Percentiles rank a stretch among this genome's conserved stretches.
phyloP scores from a whole-genome alignment of 2,888 invertebrate genomes.

The Lamellibrachia satsuma region DNA sequence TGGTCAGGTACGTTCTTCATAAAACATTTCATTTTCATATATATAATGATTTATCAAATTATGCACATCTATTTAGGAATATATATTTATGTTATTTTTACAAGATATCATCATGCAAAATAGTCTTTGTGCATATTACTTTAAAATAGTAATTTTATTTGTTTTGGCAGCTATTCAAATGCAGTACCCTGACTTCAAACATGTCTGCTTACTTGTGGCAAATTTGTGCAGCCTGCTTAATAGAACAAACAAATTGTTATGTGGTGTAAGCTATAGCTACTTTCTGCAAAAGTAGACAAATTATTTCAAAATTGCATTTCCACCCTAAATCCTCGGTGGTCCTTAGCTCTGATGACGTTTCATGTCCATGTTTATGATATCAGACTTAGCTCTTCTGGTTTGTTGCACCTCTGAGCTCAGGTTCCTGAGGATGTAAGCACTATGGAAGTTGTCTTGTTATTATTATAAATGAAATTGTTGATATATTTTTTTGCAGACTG shows the following conservation, averaged over 20 bases:
- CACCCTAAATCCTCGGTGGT: no score
- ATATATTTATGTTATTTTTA: background rate
- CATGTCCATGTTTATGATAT: no score
- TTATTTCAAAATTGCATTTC: no score
- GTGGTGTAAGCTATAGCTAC: no score
- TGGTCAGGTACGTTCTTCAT: slow-evolving; percentile 59
- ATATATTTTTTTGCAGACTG: slow-evolving; percentile 56
- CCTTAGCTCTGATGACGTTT: no score
- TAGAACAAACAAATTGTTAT: background rate
- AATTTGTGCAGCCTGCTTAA: background rate
- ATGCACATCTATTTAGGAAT: background rate
- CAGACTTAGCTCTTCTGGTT: no score
- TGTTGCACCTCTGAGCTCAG: no score
- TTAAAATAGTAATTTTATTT: background rate
- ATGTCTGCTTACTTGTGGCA: background rate
- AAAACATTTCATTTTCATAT: slow-evolving; percentile 30
- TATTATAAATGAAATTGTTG: background rate
- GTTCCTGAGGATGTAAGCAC: no score
- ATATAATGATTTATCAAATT: background rate
- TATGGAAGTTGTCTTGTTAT: no score
- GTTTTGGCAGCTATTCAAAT: background rate
- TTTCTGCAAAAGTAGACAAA: no score
- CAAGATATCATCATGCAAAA: background rate
- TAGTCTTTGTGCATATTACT: background rate
- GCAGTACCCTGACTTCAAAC: no score